Percentiles rank a stretch among this genome's conserved stretches.
Conservation (phyloP, 2,797 vertebrate genomes). For the Lithobates pipiens region DNA sequence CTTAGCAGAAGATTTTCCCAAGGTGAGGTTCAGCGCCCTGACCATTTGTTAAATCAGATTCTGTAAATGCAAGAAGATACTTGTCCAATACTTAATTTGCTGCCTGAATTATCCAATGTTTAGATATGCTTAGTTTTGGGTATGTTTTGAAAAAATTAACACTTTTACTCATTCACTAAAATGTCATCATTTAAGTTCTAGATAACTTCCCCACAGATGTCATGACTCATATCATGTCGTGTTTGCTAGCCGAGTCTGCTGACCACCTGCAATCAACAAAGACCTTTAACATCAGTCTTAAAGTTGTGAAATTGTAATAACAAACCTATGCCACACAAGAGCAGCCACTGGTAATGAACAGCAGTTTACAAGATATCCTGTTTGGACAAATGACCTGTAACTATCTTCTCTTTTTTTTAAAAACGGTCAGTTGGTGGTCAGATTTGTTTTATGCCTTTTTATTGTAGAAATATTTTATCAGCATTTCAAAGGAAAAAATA, state of each 20-base stretch:
- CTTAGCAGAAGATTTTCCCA: conserved; percentile 51
- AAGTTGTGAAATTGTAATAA: conserved; percentile 30
- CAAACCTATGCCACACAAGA: conserved; percentile 18
- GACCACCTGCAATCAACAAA: conserved; percentile 17
- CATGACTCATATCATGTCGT: conserved; percentile 11
- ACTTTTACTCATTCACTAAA: conserved; percentile 10
- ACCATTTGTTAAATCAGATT: conserved; percentile 5
- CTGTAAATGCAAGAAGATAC: conserved; percentile 15
- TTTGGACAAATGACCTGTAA: neutral
- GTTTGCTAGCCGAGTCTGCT: conserved; percentile 12
- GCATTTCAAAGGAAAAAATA: neutral
- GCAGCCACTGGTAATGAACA: conserved; percentile 21
- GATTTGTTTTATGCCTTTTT: neutral
- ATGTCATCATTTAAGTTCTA: conserved; percentile 1
- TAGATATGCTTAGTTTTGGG: neutral
- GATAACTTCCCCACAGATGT: conserved; percentile 9
- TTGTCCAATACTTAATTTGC: conserved; percentile 5
- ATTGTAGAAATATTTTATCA: neutral
- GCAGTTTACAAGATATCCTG: neutral
- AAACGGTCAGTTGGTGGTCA: neutral
- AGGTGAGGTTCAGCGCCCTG: conserved; percentile 19
- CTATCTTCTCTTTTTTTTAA: neutral
- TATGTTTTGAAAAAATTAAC: conserved; percentile 2
- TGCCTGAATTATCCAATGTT: conserved; percentile 9
- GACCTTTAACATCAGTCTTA: conserved; percentile 29